A percentile compares a stretch with the other conserved stretches of the same genome.
These are phyloP conservation scores for Coranthus polyacanthus DNA, from an alignment of 2,797 vertebrate genomes.

Conservation along the genomic window DNA sequence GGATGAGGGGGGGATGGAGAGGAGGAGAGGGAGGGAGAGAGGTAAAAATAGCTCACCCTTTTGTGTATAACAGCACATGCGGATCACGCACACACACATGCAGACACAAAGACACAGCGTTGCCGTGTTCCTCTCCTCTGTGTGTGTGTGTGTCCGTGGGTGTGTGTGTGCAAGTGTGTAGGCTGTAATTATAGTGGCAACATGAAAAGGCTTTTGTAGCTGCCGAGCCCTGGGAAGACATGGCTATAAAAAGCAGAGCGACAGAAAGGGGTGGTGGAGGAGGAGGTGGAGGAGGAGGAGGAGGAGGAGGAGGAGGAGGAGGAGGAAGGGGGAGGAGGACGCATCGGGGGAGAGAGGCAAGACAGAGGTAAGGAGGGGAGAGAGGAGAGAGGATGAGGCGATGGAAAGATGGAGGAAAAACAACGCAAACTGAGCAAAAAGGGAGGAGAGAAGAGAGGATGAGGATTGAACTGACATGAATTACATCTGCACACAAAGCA, in stretches of 20 bases:
- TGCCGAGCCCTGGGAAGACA: conserved; percentile 81
- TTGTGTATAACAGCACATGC: conserved; percentile 81
- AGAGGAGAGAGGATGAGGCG: conserved; percentile 37
- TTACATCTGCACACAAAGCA: conserved; percentile 15
- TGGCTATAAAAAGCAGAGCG: conserved; percentile 87
- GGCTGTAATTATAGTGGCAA: conserved; percentile 83
- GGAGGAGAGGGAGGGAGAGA: conserved; percentile 50
- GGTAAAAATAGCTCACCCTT: conserved; percentile 84
- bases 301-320: conserved; percentile 31
- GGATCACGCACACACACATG: conserved; percentile 66
- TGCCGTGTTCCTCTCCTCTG: conserved; percentile 42
- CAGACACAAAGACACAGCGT: conserved; percentile 70
- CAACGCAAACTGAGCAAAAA: conserved; percentile 44
- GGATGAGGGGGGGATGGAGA: conserved; percentile 38
- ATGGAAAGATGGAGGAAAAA: conserved; percentile 53
- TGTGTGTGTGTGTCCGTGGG: conserved; percentile 18
- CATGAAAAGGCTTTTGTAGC: conserved; percentile 82
- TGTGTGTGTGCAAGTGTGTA: conserved; percentile 58
- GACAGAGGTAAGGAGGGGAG: conserved; percentile 63
- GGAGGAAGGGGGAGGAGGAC: conserved; percentile 22
- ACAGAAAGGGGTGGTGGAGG: conserved; percentile 71
- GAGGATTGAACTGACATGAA: conserved; percentile 49
- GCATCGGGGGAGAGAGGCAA: conserved; percentile 37
- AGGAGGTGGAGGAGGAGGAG: too few relatives aligned
- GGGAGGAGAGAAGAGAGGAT: conserved; percentile 21